These are phyloP conservation scores for Xenopus laevis DNA, from an alignment of 2,113 vertebrate species.

Conservation along the genomic window DNA sequence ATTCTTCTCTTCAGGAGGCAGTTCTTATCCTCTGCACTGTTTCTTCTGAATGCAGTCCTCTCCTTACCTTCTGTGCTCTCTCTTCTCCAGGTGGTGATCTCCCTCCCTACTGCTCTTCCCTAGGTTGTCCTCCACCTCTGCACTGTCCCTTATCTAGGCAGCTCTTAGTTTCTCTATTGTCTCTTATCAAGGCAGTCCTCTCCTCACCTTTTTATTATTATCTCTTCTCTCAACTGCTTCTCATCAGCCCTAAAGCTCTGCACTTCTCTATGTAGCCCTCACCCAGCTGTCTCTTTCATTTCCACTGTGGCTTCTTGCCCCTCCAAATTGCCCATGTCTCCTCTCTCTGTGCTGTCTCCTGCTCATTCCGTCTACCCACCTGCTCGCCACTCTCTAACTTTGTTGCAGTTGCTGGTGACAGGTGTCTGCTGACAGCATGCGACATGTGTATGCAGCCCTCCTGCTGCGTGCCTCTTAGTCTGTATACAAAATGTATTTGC, in stretches of 20 bases:
- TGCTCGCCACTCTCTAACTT: neutral
- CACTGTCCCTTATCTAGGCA: neutral
- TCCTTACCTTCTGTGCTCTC: too few relatives aligned
- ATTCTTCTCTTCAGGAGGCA: too few relatives aligned
- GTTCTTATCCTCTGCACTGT: neutral
- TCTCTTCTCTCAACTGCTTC: neutral
- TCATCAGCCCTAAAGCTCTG: neutral
- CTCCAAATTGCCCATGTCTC: constrained; percentile 12
- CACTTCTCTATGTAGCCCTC: too few relatives aligned
- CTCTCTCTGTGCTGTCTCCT: neutral
- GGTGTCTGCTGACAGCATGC: neutral
- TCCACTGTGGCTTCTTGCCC: neutral
- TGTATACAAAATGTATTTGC: neutral
- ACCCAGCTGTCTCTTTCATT: neutral
- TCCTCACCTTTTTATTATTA: neutral
- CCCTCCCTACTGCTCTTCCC: neutral
- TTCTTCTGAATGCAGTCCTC: neutral
- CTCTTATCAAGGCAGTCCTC: neutral
- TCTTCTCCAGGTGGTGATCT: neutral
- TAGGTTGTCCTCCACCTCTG: neutral
- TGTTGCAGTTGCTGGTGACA: neutral
- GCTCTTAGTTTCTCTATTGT: neutral
- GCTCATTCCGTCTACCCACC: neutral
- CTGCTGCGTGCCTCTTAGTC: neutral
- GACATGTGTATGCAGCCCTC: neutral